Base-by-base conservation (phyloP, 2,888 invertebrate genomes). In the Plebejus anna region DNA sequence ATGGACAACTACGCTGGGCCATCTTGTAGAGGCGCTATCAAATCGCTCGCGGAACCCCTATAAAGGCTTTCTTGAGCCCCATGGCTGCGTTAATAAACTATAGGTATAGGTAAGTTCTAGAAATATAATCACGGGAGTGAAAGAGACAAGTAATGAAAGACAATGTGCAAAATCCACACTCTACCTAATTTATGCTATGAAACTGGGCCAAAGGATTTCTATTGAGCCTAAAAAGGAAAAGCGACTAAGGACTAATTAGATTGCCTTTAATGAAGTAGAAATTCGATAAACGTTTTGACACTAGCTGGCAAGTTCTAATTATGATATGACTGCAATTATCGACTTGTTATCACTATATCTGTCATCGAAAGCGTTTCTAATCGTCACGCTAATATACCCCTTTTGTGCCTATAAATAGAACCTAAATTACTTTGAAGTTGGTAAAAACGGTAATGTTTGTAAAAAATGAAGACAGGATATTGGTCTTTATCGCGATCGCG, bases 301-400 rank as follows among this genome's bases (percentile, higher is more conserved):
- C 72, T 47, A 47, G 11, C 47, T n/a, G 28, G 51, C 16, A 16
- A 13, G 22, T 22, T 38, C 61, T 38, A 61, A 75, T 75, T 66
- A 75, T 73, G 72, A 72, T 55, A 55, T 51, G 73, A 51, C 61
- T 72, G 77, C 76, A 77, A 79, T 80, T 80, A 77, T 73, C 75
- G 47, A 75, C 75, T 79, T 80, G 77, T 80, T 78, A 79, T 78
- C 77, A 59, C 80, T 80, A 80, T 78, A 79, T 78, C 76, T 76
- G 72, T 76, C 75, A 76, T 61, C 57, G 78, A 78, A 78, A 76
- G 78, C 76, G 76, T 78, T 78, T 76, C 55, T 47, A 75, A 32
- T 73, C 16, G 13, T 28, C 77, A 77, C 11, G 13, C 76, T 55
- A 77, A 70, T 75, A 47, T 75, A 38, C 59, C 28, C 42, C 77